Percentiles rank a stretch among this genome's conserved stretches.
phyloP scores from a whole-genome alignment of 2,888 invertebrate species.

The Dinocampus coccinellae region DNA sequence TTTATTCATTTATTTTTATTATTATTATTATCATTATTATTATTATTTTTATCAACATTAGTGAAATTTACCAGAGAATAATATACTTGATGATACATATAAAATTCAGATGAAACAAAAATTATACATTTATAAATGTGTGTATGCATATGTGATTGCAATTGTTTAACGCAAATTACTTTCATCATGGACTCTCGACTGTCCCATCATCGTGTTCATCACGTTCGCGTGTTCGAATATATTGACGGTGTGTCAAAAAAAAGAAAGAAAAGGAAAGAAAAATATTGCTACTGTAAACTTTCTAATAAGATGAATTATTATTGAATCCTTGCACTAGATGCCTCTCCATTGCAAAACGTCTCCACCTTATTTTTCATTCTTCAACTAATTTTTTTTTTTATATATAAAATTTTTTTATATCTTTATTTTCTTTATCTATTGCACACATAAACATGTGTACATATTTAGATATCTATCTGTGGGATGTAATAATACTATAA shows the following conservation, averaged over 20 bases:
- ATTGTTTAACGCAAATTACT: background rate
- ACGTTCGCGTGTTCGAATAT: background rate
- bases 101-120: too few species aligned
- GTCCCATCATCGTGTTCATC: background rate
- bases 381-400: background rate
- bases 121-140: background rate
- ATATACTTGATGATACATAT: too few species aligned
- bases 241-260: background rate
- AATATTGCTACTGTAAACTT: slow-evolving; percentile 42
- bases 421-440: slow-evolving; percentile 7
- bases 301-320: slow-evolving; percentile 44
- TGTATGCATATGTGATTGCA: background rate
- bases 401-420: background rate
- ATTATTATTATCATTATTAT: too few species aligned
- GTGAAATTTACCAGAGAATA: too few species aligned
- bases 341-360: slow-evolving; percentile 55
- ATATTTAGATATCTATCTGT: slow-evolving; percentile 33
- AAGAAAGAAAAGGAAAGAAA: slow-evolving; percentile 18
- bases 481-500: slow-evolving; percentile 38
- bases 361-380: slow-evolving; percentile 24
- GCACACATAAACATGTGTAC: slow-evolving; percentile 11
- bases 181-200: background rate
- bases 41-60: too few species aligned
- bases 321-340: slow-evolving; percentile 54
- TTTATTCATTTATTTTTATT: too few species aligned